A percentile compares a stretch with the other conserved stretches of the same genome.
Evolutionary conservation across 2,888 invertebrate species (phyloP).

Genomic region (Cephus nigrinus): DNA sequence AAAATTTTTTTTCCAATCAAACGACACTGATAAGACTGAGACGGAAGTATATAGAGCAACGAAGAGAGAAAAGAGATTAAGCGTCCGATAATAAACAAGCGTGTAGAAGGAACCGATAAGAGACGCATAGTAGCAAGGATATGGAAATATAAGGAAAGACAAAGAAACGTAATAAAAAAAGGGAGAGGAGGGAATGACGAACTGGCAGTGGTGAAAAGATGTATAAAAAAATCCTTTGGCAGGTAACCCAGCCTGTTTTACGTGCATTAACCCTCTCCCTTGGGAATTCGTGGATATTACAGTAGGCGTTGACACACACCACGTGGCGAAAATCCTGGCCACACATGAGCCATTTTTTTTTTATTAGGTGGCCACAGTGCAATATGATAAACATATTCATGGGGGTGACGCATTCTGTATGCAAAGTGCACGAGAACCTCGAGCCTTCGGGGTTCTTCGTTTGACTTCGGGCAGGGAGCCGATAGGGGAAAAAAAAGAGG

Average conservation of each 20-base stretch:
- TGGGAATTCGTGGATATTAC: not conserved
- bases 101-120: not conserved
- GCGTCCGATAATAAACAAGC: not conserved
- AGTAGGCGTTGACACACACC: conserved; percentile 19
- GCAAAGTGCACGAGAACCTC: conserved; percentile 48
- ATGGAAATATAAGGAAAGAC: not conserved
- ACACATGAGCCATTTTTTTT: conserved; percentile 39
- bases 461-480: conserved; percentile 25
- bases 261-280: not conserved
- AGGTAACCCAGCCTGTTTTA: not conserved
- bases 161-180: not conserved
- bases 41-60: not conserved
- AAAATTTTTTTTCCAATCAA: not conserved
- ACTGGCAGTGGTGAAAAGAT: not conserved
- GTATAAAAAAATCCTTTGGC: not conserved
- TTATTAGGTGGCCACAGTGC: conserved; percentile 41
- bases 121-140: not conserved
- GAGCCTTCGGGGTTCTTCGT: not conserved
- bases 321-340: conserved; percentile 30
- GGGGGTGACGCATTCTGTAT: conserved; percentile 48
- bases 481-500: conserved; percentile 34
- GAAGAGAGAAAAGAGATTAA: not conserved
- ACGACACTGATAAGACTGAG: not conserved
- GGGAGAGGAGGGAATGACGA: not conserved
- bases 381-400: conserved; percentile 48